Evolutionary conservation across 2,888 invertebrate species (phyloP).

Genomic region (Teleiodes luculella): DNA sequence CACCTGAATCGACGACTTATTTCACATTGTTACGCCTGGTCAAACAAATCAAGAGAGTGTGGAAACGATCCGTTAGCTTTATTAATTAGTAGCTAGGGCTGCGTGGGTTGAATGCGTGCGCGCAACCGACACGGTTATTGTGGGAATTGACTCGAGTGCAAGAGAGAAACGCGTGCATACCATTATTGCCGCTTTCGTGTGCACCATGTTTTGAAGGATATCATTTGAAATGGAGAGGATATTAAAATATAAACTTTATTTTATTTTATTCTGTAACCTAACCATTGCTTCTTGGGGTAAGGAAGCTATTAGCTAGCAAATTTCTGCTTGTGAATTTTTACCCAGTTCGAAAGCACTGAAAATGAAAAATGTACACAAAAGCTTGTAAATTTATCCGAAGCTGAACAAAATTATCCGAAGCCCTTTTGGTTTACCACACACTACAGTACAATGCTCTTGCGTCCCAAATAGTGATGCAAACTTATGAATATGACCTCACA

Average conservation of each 20-base stretch:
- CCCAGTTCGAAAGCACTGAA: no score
- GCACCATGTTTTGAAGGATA: constrained; percentile 19
- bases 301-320: no score
- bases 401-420: no score
- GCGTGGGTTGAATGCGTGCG: constrained; percentile 58
- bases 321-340: no score
- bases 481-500: not conserved
- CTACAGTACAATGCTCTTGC: not conserved
- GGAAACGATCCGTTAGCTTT: constrained; percentile 56
- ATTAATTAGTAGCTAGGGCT: constrained; percentile 62
- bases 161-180: constrained; percentile 43
- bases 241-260: no score
- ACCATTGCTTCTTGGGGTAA: no score
- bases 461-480: constrained; percentile 3
- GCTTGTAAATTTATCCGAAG: no score
- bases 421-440: not conserved
- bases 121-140: constrained; percentile 46
- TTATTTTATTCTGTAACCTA: no score
- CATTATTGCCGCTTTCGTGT: constrained; percentile 40
- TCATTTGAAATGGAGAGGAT: constrained; percentile 4
- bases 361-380: no score
- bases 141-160: constrained; percentile 49
- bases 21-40: constrained; percentile 42
- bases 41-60: constrained; percentile 54
- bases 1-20: constrained; percentile 6